Conservation (phyloP, 2,888 invertebrate species). For the Andrena flavipes region DNA sequence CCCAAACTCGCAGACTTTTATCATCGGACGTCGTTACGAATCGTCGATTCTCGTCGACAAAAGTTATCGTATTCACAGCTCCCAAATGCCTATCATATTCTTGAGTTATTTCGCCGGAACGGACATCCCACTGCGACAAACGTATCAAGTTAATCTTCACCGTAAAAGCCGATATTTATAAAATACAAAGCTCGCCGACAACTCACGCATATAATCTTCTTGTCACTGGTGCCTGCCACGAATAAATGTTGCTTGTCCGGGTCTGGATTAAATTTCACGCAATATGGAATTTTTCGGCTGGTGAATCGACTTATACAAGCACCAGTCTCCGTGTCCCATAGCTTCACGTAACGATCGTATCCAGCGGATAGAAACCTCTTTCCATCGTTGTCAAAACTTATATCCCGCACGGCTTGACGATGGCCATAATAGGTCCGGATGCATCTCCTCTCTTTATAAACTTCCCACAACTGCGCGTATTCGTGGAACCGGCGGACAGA, state of each 20-base stretch:
- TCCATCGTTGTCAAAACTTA: slow-evolving; percentile 97
- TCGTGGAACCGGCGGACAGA: too few relatives aligned
- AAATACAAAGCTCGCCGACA: background rate
- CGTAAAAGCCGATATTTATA: background rate
- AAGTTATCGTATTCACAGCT: slow-evolving; percentile 99
- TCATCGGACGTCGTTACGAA: slow-evolving; percentile 99
- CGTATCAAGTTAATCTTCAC: background rate
- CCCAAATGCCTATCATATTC: slow-evolving; percentile 99
- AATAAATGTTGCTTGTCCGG: slow-evolving; percentile 98
- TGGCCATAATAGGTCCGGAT: slow-evolving; percentile 98
- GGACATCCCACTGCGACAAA: slow-evolving; percentile 94
- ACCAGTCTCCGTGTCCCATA: slow-evolving; percentile 99
- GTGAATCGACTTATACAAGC: slow-evolving; percentile 94
- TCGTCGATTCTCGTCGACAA: slow-evolving; percentile 98
- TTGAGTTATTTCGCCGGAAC: slow-evolving; percentile 97
- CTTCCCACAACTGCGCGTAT: slow-evolving; percentile 92
- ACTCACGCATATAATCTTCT: slow-evolving; percentile 99
- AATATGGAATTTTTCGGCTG: slow-evolving; percentile 98
- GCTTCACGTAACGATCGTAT: slow-evolving; percentile 98
- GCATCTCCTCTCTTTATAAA: slow-evolving; percentile 97
- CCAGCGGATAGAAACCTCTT: slow-evolving; percentile 97
- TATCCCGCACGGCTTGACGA: slow-evolving; percentile 97
- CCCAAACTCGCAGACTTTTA: slow-evolving; percentile 99
- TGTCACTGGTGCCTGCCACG: slow-evolving; percentile 99
- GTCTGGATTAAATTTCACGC: slow-evolving; percentile 99